Evolutionary conservation across 2,113 vertebrate species (phyloP).

Genomic region (Gambusia affinis): DNA sequence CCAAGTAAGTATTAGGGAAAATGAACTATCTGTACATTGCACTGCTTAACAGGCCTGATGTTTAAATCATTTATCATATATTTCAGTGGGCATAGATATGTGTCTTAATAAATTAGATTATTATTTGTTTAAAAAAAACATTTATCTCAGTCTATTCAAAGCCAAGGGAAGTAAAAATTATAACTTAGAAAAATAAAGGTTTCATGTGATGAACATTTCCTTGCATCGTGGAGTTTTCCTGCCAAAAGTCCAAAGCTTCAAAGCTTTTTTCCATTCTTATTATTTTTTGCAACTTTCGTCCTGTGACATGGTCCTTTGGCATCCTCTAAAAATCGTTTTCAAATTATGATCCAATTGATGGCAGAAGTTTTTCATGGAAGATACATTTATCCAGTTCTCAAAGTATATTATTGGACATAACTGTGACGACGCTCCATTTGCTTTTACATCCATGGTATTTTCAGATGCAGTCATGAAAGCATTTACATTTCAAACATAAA

Average conservation of each 20-base stretch:
- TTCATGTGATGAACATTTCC: not conserved
- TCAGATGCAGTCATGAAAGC: not conserved
- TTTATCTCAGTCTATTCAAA: too few species aligned
- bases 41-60: too few species aligned
- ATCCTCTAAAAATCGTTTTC: too few species aligned
- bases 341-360: too few species aligned
- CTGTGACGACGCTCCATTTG: not conserved
- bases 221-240: not conserved
- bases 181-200: not conserved
- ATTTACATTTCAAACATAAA: not conserved
- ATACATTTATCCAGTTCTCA: not conserved
- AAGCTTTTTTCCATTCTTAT: not conserved
- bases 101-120: too few species aligned
- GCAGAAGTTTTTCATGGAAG: not conserved
- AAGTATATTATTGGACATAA: not conserved
- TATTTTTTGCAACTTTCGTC: not conserved
- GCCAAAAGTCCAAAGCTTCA: not conserved
- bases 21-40: too few species aligned
- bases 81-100: too few species aligned
- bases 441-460: not conserved
- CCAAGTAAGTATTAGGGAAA: too few species aligned
- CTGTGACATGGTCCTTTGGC: not conserved
- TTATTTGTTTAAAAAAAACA: too few species aligned
- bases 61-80: too few species aligned
- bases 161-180: not conserved